These are phyloP conservation scores for Protophormia terraenovae DNA, from an alignment of 2,888 invertebrate genomes.

Conservation along the genomic window DNA sequence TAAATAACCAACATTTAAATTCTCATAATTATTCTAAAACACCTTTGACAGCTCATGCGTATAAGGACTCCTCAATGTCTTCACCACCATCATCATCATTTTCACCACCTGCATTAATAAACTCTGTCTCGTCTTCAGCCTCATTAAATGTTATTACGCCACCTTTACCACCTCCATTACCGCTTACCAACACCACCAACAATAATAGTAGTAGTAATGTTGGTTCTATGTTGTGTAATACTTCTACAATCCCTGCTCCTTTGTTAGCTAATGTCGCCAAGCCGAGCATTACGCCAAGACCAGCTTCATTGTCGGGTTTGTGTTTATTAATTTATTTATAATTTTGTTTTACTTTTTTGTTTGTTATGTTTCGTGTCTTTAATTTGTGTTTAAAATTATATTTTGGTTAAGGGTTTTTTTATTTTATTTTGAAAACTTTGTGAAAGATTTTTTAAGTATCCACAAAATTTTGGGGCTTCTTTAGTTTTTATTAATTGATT, in stretches of 20 bases:
- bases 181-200: constrained; percentile 51
- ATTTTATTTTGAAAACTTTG: too few species aligned
- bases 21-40: constrained; percentile 59
- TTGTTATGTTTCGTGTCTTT: too few species aligned
- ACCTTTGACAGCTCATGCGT: constrained; percentile 61
- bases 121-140: constrained; percentile 22
- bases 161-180: constrained; percentile 66
- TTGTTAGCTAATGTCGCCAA: constrained; percentile 72
- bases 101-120: constrained; percentile 41
- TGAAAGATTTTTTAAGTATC: too few species aligned
- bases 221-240: constrained; percentile 67
- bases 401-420: constrained; percentile 30
- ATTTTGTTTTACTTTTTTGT: constrained; percentile 29
- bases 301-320: constrained; percentile 81
- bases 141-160: constrained; percentile 64
- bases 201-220: constrained; percentile 32
- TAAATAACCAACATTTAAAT: constrained; percentile 38
- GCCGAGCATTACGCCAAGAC: constrained; percentile 81
- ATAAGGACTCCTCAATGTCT: constrained; percentile 54
- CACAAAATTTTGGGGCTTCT: too few species aligned
- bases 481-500: too few species aligned
- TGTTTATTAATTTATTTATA: constrained; percentile 73
- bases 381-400: constrained; percentile 39
- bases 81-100: constrained; percentile 61
- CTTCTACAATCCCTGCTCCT: constrained; percentile 67